These are phyloP conservation scores for Sebastes cheni DNA, from an alignment of 2,797 vertebrate species.

Conservation along the genomic window DNA sequence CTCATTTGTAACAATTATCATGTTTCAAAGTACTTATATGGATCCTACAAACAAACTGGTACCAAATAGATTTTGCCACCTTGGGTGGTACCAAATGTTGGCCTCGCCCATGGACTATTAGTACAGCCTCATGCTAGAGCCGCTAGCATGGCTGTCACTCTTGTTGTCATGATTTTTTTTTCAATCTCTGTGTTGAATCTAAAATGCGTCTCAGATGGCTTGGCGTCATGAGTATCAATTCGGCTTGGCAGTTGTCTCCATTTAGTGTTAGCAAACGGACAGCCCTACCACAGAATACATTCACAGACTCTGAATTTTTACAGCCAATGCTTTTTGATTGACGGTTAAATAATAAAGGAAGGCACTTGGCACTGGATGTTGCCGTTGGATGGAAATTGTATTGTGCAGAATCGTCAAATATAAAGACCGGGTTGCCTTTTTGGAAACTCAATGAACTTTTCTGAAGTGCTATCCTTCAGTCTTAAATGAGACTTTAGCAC, in stretches of 20 bases:
- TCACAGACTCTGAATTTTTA: background rate
- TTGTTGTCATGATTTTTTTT: background rate
- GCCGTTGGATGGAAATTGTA: background rate
- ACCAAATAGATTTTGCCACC: background rate
- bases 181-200: background rate
- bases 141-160: background rate
- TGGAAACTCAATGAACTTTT: background rate
- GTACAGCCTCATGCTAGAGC: background rate
- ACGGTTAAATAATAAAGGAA: background rate
- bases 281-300: background rate
- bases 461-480: background rate
- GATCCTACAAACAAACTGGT: background rate
- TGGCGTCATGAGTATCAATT: background rate
- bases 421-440: background rate
- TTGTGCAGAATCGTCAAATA: background rate
- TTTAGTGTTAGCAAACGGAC: background rate
- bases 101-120: background rate
- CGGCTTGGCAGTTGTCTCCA: background rate
- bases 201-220: background rate
- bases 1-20: background rate
- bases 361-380: background rate
- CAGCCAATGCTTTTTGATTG: background rate
- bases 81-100: background rate
- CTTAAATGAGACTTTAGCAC: background rate
- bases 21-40: background rate